Conservation (phyloP, 2,888 invertebrate genomes). For the Lasius fuliginosus region DNA sequence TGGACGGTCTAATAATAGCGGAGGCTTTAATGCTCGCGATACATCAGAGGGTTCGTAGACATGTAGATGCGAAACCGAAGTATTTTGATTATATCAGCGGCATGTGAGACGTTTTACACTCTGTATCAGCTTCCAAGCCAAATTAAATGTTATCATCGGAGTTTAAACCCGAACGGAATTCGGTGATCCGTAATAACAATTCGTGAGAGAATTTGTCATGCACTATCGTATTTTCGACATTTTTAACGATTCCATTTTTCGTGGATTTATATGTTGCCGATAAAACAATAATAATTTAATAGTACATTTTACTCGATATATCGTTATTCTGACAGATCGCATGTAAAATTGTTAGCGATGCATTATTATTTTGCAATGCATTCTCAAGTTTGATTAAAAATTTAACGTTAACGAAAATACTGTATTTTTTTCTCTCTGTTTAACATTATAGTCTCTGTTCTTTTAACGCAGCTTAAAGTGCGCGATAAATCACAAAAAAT, state of each 20-base stretch:
- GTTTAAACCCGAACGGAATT: neutral
- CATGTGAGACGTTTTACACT: conserved; percentile 65
- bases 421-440: neutral
- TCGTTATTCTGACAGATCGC: neutral
- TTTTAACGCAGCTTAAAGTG: neutral
- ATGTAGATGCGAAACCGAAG: conserved; percentile 63
- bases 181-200: neutral
- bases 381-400: neutral
- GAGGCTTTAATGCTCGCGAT: conserved; percentile 66
- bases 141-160: conserved; percentile 64
- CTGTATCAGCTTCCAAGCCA: conserved; percentile 66
- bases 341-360: neutral
- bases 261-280: neutral
- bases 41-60: conserved; percentile 63
- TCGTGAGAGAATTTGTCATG: neutral
- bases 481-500: neutral
- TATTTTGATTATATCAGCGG: conserved; percentile 65
- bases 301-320: neutral
- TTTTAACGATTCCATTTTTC: conserved; percentile 1
- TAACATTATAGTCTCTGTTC: neutral
- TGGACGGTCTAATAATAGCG: conserved; percentile 72
- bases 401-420: neutral
- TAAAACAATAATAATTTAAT: conserved; percentile 12
- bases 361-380: neutral
- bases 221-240: neutral